A percentile compares a stretch with the other conserved stretches of the same genome.
Evolutionary conservation across 2,113 vertebrate genomes (phyloP).

Genomic region (human (Homo sapiens)): GRCh38 chr2:60520501-60521000

Average conservation of each 20-base stretch:
- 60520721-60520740: neutral
- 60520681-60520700: neutral
- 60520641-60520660: neutral
- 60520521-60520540: conserved; percentile 48
- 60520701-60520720: neutral
- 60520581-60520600: conserved; percentile 37
- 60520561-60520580: conserved; percentile 59
- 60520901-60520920: neutral
- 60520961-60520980: conserved; percentile 54
- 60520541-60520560: conserved; percentile 40
- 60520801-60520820: neutral
- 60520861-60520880: neutral
- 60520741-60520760: neutral
- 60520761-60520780: neutral
- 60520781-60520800: neutral
- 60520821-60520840: neutral
- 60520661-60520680: neutral
- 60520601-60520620: conserved; percentile 6
- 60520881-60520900: neutral
- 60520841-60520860: neutral
- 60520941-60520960: neutral
- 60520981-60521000: neutral
- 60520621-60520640: neutral
- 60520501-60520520: conserved; percentile 10
- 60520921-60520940: neutral